These are phyloP conservation scores for Semotilus atromaculatus DNA, from an alignment of 2,797 vertebrate species.

Conservation along the genomic window DNA sequence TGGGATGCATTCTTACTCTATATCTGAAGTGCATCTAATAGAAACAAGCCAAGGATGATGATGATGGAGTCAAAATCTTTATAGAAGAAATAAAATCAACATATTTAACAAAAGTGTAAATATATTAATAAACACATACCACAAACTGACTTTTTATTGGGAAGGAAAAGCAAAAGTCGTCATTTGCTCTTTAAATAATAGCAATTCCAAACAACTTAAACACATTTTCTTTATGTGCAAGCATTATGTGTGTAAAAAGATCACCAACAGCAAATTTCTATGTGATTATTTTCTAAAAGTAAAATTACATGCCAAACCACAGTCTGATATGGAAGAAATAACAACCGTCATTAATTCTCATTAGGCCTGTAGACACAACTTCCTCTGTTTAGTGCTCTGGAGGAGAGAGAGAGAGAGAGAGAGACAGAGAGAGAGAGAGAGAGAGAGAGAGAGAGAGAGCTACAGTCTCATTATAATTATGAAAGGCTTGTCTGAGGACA, in stretches of 20 bases:
- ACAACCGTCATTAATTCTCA: slow-evolving; percentile 55
- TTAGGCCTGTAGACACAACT: slow-evolving; percentile 40
- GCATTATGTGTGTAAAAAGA: background rate
- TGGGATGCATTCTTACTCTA: background rate
- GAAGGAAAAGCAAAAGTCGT: background rate
- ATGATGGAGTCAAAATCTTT: too few species aligned
- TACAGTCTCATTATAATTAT: slow-evolving; percentile 60
- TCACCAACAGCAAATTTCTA: slow-evolving; percentile 7
- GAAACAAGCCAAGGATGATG: background rate
- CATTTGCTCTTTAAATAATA: background rate
- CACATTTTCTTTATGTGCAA: background rate
- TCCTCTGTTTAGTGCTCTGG: slow-evolving; percentile 21
- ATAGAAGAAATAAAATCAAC: too few species aligned
- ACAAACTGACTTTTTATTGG: background rate
- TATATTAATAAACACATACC: background rate
- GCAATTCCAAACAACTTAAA: background rate
- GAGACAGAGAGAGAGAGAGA: too few species aligned
- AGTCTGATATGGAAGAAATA: slow-evolving; percentile 35
- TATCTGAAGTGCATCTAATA: background rate
- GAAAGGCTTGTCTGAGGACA: slow-evolving; percentile 40
- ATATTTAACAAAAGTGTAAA: too few species aligned
- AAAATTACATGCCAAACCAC: slow-evolving; percentile 23
- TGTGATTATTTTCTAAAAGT: slow-evolving; percentile 19
- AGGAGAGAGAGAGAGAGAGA: background rate
- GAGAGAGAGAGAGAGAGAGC: background rate